phyloP scores from a whole-genome alignment of 2,888 invertebrate genomes.

The Eupithecia dodoneata region DNA sequence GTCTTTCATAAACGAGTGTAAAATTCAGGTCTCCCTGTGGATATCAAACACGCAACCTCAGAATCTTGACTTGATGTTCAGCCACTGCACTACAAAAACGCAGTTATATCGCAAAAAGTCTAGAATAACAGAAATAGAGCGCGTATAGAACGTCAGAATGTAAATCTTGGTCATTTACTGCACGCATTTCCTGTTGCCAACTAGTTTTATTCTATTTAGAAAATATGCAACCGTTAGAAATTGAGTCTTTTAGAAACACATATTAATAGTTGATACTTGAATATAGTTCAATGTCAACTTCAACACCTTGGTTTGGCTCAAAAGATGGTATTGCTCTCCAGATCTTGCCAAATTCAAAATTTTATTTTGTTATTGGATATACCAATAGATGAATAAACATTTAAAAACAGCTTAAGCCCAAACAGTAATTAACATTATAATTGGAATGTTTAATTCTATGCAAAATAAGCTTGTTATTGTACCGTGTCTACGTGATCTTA shows the following conservation, averaged over 20 bases:
- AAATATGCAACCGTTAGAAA: slow-evolving; percentile 38
- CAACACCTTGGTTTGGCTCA: neutral
- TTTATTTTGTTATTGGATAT: neutral
- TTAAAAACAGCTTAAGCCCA: slow-evolving; percentile 6
- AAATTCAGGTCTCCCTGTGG: neutral
- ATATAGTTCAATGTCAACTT: neutral
- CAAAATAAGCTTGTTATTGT: slow-evolving; percentile 32
- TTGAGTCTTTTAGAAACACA: neutral
- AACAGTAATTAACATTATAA: slow-evolving; percentile 38
- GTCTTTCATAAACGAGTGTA: neutral
- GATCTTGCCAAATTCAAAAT: neutral
- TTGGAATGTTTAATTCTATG: slow-evolving; percentile 45
- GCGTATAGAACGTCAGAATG: slow-evolving; percentile 60
- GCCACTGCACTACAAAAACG: neutral
- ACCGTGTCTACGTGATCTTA: slow-evolving; percentile 31
- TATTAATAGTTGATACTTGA: neutral
- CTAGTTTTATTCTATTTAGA: slow-evolving; percentile 53
- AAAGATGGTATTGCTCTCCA: neutral
- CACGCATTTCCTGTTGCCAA: slow-evolving; percentile 70
- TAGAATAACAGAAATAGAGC: slow-evolving; percentile 50
- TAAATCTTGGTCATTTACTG: slow-evolving; percentile 73
- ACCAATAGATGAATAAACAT: neutral
- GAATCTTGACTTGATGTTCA: neutral
- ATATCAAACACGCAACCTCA: neutral
- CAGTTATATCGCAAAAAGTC: slow-evolving; percentile 40